Conservation (phyloP, 2,888 invertebrate genomes). For the Phrixothrix hirtus region DNA sequence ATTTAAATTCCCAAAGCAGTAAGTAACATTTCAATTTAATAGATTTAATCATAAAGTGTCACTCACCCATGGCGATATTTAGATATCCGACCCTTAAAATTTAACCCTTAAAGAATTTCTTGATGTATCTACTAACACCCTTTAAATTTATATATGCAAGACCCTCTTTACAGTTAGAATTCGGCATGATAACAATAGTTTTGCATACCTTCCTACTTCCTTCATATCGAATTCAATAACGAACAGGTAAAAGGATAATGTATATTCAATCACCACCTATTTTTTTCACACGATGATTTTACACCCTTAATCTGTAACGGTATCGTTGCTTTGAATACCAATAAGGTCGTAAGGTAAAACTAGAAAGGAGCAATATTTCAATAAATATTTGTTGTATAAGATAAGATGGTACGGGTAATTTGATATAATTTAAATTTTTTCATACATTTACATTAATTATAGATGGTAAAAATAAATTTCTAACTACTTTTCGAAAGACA, state of each 20-base stretch:
- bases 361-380: constrained; percentile 3
- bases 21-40: constrained; percentile 53
- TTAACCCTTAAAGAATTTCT: constrained; percentile 16
- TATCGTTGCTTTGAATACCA: constrained; percentile 21
- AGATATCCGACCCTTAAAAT: constrained; percentile 32
- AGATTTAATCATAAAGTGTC: constrained; percentile 43
- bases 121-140: constrained; percentile 19
- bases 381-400: constrained; percentile 4
- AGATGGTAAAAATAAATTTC: too few relatives aligned
- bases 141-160: constrained; percentile 26
- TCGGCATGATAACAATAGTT: constrained; percentile 31
- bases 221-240: constrained; percentile 25
- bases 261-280: constrained; percentile 37
- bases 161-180: constrained; percentile 31
- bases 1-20: constrained; percentile 65
- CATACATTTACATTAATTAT: too few relatives aligned
- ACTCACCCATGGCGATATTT: constrained; percentile 45
- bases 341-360: constrained; percentile 6
- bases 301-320: constrained; percentile 25
- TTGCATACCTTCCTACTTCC: constrained; percentile 34
- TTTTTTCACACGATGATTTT: constrained; percentile 41
- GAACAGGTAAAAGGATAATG: constrained; percentile 38
- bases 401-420: too few relatives aligned
- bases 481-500: too few relatives aligned
- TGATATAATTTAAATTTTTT: too few relatives aligned